phyloP scores from a whole-genome alignment of 1,140 invertebrate species.

The Asobara japonica region DNA sequence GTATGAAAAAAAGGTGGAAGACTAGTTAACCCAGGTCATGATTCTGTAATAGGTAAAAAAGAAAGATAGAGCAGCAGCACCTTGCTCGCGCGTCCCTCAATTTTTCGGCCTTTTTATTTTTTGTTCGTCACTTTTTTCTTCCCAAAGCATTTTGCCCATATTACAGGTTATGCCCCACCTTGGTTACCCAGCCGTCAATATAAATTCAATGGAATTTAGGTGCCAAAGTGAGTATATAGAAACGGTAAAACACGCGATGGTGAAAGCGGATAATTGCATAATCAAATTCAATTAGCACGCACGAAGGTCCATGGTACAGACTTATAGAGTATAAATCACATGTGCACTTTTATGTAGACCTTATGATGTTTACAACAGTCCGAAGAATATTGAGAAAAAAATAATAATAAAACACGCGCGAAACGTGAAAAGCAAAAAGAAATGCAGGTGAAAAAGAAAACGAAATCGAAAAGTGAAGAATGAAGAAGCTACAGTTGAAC shows the following conservation, averaged over 20 bases:
- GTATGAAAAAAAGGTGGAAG: conserved; percentile 2
- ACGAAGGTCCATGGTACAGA: conserved; percentile 27
- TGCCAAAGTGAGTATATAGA: conserved; percentile 14
- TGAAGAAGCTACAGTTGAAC: not conserved
- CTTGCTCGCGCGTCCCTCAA: not conserved
- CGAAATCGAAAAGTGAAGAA: not conserved
- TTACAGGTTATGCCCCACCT: not conserved
- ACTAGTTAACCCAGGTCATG: conserved; percentile 48
- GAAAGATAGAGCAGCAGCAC: conserved; percentile 34
- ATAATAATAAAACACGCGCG: not conserved
- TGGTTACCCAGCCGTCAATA: not conserved
- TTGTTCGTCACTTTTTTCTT: too few relatives aligned
- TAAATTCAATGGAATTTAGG: not conserved
- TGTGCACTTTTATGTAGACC: not conserved
- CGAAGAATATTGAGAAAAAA: not conserved
- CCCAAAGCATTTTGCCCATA: not conserved
- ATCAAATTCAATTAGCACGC: conserved; percentile 57
- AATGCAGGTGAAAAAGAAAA: not conserved
- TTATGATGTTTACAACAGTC: not conserved
- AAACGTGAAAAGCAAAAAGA: not conserved
- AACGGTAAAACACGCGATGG: conserved; percentile 48
- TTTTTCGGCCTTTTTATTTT: too few relatives aligned
- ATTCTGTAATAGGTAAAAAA: conserved; percentile 41
- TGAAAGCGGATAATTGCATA: conserved; percentile 57
- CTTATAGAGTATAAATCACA: conserved; percentile 12